Percentiles rank a stretch among this genome's conserved stretches.
Conservation (phyloP, 2,797 vertebrate genomes). For the Argentina silus region DNA sequence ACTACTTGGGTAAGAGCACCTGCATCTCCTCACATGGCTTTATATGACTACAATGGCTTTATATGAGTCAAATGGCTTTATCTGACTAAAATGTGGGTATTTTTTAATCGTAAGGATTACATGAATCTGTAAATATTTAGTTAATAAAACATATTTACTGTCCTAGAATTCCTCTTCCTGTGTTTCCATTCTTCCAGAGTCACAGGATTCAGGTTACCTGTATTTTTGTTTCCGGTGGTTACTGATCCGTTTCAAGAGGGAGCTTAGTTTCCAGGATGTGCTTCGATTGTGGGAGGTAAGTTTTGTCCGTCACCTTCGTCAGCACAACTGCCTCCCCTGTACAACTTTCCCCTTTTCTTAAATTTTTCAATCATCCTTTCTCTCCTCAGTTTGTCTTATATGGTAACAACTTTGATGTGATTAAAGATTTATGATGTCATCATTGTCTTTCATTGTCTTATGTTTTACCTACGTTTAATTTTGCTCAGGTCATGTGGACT, state of each 20-base stretch:
- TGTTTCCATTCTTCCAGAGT: slow-evolving; percentile 77
- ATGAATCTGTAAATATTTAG: not conserved
- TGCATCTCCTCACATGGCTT: no score
- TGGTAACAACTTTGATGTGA: not conserved
- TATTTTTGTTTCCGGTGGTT: slow-evolving; percentile 99
- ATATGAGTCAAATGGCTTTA: no score
- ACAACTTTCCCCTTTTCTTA: not conserved
- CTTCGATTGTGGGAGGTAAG: slow-evolving; percentile 96
- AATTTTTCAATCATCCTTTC: not conserved
- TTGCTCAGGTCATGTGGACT: slow-evolving; percentile 93
- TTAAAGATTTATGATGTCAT: not conserved
- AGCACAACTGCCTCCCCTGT: not conserved
- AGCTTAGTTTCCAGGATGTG: slow-evolving; percentile 93
- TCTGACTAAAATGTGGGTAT: no score
- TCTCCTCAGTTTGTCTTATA: not conserved
- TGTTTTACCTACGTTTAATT: not conserved
- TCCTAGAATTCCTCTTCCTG: not conserved
- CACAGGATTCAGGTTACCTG: slow-evolving; percentile 95
- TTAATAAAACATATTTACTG: not conserved
- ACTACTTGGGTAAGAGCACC: slow-evolving; percentile 85
- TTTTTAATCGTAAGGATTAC: no score
- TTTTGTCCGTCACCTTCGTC: not conserved
- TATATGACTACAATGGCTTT: no score
- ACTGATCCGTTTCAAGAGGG: slow-evolving; percentile 95
- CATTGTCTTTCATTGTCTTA: not conserved